Conservation (phyloP, 2,888 invertebrate species). For the Bembecia ichneumoniformis region DNA sequence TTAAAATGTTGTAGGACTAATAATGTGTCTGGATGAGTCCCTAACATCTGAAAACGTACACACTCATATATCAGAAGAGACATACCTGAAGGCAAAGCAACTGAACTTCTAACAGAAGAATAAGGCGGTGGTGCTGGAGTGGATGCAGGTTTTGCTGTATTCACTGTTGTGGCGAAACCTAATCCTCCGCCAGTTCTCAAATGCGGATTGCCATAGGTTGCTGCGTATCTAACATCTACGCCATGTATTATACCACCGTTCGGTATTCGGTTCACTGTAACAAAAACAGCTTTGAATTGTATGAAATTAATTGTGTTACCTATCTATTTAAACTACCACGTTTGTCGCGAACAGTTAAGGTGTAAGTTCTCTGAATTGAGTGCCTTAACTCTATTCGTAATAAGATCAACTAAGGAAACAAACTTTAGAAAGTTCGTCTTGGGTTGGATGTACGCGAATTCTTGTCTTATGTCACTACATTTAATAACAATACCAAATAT, state of each 20-base stretch:
- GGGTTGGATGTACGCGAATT: too few relatives aligned
- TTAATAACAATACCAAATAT: too few relatives aligned
- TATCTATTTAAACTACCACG: not conserved
- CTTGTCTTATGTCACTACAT: too few relatives aligned
- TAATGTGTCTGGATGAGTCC: too few relatives aligned
- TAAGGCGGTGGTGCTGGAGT: constrained; percentile 88
- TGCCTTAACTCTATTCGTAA: too few relatives aligned
- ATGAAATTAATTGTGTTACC: not conserved
- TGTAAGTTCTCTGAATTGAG: too few relatives aligned
- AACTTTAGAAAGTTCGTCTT: too few relatives aligned
- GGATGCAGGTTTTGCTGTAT: constrained; percentile 82
- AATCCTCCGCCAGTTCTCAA: constrained; percentile 77
- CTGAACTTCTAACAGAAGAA: constrained; percentile 65
- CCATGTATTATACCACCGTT: constrained; percentile 60
- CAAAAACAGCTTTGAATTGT: constrained; percentile 2
- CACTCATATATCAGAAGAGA: not conserved
- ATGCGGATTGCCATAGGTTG: constrained; percentile 92
- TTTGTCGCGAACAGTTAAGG: too few relatives aligned
- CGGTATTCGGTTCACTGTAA: constrained; percentile 38
- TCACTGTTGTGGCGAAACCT: constrained; percentile 57
- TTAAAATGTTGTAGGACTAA: too few relatives aligned
- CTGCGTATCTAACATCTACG: constrained; percentile 89
- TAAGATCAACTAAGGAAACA: too few relatives aligned
- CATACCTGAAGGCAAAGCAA: constrained; percentile 55
- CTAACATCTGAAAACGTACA: too few relatives aligned